Evolutionary conservation across 2,113 vertebrate genomes (phyloP).

Genomic region (Grantiella picta): DNA sequence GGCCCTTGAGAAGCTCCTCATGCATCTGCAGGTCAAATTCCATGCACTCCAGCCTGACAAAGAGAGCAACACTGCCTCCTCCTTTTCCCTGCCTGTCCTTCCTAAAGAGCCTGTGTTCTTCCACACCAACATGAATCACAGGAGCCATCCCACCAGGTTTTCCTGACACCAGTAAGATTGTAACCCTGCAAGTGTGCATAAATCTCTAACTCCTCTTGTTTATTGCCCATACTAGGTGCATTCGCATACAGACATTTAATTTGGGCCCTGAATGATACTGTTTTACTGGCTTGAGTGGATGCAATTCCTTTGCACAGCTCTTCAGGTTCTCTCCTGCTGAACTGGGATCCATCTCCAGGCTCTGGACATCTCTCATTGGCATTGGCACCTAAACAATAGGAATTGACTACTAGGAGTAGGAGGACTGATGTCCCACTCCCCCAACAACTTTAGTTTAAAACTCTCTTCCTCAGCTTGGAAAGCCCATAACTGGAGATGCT

Average conservation of each 20-base stretch:
- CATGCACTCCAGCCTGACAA: background rate
- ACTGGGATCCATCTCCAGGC: background rate
- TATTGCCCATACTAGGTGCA: background rate
- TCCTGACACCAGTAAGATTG: fast-evolving
- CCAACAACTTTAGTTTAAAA: fast-evolving
- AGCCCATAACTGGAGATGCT: background rate
- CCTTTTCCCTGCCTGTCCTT: background rate
- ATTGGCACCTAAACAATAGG: background rate
- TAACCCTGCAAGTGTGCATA: fast-evolving
- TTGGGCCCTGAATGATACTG: fast-evolving
- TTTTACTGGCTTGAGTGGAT: background rate
- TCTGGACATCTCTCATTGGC: background rate
- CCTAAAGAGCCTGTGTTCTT: background rate
- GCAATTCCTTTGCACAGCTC: background rate
- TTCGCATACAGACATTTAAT: background rate
- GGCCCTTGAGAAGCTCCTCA: background rate
- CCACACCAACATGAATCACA: background rate
- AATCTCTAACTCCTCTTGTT: background rate
- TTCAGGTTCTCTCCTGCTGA: background rate
- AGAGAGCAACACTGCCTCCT: background rate
- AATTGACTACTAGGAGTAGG: background rate
- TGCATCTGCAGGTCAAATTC: background rate
- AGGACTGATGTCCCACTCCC: background rate
- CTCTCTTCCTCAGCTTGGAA: background rate
- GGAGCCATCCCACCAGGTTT: background rate